These are phyloP conservation scores for Trachops cirrhosus DNA, from an alignment of 2,797 vertebrate genomes.

Conservation along the genomic window DNA sequence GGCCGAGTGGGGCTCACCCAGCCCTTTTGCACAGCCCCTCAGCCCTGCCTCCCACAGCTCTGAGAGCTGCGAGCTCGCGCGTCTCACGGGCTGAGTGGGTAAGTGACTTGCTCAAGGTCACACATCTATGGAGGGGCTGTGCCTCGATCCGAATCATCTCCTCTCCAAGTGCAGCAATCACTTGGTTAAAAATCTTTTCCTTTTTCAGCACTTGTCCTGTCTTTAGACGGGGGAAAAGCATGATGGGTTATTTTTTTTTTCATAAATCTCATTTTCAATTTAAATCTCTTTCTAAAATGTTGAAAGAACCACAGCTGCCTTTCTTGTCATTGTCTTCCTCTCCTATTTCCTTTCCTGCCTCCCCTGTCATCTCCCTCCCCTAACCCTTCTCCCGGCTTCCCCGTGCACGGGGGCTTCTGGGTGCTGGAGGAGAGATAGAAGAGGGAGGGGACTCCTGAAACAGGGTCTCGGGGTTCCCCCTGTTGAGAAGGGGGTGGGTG, in stretches of 20 bases:
- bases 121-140: rapidly evolving
- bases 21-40: rapidly evolving
- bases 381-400: neutral
- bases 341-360: neutral
- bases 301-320: slow-evolving; percentile 1
- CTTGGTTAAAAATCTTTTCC: neutral
- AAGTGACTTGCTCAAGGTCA: neutral
- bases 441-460: neutral
- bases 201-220: neutral
- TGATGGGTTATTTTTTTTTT: neutral
- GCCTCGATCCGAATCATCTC: rapidly evolving
- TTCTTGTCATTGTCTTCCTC: neutral
- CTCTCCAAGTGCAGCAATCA: neutral
- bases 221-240: neutral
- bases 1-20: neutral
- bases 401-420: neutral
- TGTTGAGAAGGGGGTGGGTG: neutral
- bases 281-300: slow-evolving; percentile 5
- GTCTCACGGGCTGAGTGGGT: neutral
- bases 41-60: rapidly evolving
- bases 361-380: neutral
- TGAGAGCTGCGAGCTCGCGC: rapidly evolving
- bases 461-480: neutral
- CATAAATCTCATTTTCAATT: slow-evolving; percentile 44
- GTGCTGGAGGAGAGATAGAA: neutral